Conservation (phyloP, 1,140 invertebrate genomes). For the Metaphire vulgaris region DNA sequence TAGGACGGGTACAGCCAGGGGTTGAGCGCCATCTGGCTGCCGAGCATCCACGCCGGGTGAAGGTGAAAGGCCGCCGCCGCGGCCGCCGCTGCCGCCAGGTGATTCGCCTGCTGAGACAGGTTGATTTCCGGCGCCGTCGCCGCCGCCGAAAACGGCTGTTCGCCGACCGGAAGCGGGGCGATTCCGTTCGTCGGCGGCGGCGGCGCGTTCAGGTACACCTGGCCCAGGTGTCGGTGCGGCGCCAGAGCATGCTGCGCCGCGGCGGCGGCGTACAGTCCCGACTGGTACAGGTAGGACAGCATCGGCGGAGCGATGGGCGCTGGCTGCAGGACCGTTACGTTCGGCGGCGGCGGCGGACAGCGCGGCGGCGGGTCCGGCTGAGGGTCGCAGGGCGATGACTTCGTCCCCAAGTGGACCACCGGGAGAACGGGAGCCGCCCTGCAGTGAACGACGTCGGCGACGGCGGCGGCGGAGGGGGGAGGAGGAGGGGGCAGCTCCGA, state of each 20-base stretch:
- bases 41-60: background rate
- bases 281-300: conserved; percentile 43
- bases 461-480: too few species aligned
- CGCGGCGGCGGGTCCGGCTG: too few species aligned
- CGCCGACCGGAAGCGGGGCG: background rate
- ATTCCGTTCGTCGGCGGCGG: too few species aligned
- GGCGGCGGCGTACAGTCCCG: conserved; percentile 25
- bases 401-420: too few species aligned
- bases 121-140: background rate
- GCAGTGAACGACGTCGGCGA: background rate
- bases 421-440: background rate
- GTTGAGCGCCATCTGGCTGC: conserved; percentile 3
- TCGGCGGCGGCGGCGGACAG: conserved; percentile 34
- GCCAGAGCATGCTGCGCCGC: background rate
- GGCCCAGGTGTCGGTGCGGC: background rate
- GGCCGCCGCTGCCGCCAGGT: background rate
- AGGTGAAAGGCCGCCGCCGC: background rate
- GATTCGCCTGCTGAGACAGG: background rate
- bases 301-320: conserved; percentile 38
- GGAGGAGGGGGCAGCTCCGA: background rate
- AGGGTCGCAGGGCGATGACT: too few species aligned
- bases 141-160: background rate
- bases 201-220: background rate
- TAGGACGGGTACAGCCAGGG: conserved; percentile 17
- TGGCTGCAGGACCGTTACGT: conserved; percentile 44